Evolutionary conservation across 2,888 invertebrate genomes (phyloP), one percentile per base, ranked within the genome.

Genomic region (Diarsia rubi): DNA sequence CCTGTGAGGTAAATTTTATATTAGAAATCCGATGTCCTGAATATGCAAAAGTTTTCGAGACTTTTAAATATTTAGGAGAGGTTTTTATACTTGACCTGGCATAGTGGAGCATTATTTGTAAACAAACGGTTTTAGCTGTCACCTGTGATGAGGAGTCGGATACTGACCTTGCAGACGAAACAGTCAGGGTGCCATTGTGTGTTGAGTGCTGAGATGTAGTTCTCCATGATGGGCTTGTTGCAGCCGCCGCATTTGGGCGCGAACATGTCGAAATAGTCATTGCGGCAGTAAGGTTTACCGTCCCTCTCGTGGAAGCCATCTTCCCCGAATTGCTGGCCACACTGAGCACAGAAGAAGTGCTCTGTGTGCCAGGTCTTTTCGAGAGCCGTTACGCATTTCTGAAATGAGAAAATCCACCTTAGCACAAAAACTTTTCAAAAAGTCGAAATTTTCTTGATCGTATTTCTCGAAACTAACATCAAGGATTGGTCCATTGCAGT

Each of bases 311-410:
- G 99, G 97, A 99, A 99, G 57, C 99, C 99, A 82, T 99, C 99
- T 89, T 99, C 99, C 19, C 99, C 99, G 92, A 99, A 99, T 93
- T 99, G 99, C 92, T 99, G 98, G 62, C 99, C 99, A 94, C 99
- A 99, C 92, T 99, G 99, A 83, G 99, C 99, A 96, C 99, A 99
- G 97, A 99, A 99, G 97, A 99, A 99, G 96, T 99, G 99, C 94
- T 99, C 99, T 90, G 99, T 99, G 94, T 99, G 99, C 99, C 99
- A 99, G 85, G 99, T 99, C 95, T 99, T 99, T 94, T 99, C 99
- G 93, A 99, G 96, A 16, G 99, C 99, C 2, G 99, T 99, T 82
- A 99, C 99, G 97, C 99, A 99, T 98, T 99, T 99, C 99, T 99
- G 97, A 75, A 97, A 97, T 76, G 72, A 42, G 78, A 86, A 90